Conservation (phyloP, 2,888 invertebrate genomes). For the Pseudococcus longispinus region DNA sequence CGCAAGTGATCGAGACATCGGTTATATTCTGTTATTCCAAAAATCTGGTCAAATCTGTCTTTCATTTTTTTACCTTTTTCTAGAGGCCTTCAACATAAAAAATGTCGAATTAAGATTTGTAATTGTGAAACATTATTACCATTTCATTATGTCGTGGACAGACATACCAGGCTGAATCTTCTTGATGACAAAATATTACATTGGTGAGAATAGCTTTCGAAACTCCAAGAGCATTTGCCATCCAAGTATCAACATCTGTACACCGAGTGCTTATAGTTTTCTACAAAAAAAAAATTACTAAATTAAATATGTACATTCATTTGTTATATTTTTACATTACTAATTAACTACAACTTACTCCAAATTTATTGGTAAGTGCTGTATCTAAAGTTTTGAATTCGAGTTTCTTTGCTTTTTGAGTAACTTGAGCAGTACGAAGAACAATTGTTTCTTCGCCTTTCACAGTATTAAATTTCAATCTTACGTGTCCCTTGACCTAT, state of each 20-base stretch:
- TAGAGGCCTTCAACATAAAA: conserved; percentile 73
- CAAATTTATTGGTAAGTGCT: conserved; percentile 64
- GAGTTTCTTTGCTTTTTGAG: conserved; percentile 67
- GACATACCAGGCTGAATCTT: conserved; percentile 86
- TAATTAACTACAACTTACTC: not conserved
- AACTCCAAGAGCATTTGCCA: conserved; percentile 79
- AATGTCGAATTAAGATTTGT: conserved; percentile 48
- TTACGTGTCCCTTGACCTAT: conserved; percentile 63
- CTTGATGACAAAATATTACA: conserved; percentile 99
- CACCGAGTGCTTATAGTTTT: conserved; percentile 70
- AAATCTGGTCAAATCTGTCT: conserved; percentile 96
- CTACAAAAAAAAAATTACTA: conserved; percentile 47
- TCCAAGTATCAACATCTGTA: conserved; percentile 75
- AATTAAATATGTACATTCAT: too few species aligned
- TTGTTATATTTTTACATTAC: not conserved
- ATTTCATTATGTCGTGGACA: too few species aligned
- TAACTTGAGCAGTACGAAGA: conserved; percentile 73
- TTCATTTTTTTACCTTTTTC: conserved; percentile 93
- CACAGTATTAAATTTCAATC: conserved; percentile 68
- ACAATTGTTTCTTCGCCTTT: conserved; percentile 72
- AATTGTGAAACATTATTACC: not conserved
- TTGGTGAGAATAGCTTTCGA: conserved; percentile 93
- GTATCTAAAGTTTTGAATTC: conserved; percentile 74
- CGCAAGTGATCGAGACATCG: conserved; percentile 82
- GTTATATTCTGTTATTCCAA: conserved; percentile 91